Conservation (phyloP, 2,797 vertebrate species). For the Peromyscus nudipes region DNA sequence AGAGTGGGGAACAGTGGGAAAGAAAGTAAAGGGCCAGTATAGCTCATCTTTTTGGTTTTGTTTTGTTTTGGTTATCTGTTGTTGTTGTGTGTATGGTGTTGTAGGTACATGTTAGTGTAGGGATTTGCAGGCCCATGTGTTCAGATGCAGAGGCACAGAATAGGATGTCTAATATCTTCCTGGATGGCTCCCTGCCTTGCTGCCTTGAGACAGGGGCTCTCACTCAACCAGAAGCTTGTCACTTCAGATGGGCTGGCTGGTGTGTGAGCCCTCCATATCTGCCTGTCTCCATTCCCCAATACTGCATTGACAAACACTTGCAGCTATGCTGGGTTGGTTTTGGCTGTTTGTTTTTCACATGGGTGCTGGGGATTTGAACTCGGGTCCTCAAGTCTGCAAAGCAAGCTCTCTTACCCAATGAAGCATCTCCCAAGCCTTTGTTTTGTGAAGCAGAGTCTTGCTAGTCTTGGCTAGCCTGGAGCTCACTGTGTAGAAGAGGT, state of each 20-base stretch:
- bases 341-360: background rate
- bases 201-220: background rate
- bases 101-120: background rate
- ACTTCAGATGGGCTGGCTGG: background rate
- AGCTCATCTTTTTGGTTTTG: background rate
- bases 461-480: background rate
- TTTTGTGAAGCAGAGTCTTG: background rate
- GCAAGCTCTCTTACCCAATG: background rate
- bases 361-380: background rate
- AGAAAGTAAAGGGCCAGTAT: background rate
- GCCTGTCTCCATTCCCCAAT: background rate
- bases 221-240: background rate
- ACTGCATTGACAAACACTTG: background rate
- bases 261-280: background rate
- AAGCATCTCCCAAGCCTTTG: background rate
- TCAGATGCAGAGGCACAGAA: background rate
- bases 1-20: background rate
- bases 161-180: background rate
- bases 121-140: background rate
- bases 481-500: background rate
- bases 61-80: too few species aligned
- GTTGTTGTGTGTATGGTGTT: background rate
- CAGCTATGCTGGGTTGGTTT: background rate
- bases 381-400: background rate
- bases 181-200: background rate